Percentiles rank a stretch among this genome's conserved stretches.
Evolutionary conservation across 2,113 vertebrate genomes (phyloP).

Genomic region (Taurulus bubalis): DNA sequence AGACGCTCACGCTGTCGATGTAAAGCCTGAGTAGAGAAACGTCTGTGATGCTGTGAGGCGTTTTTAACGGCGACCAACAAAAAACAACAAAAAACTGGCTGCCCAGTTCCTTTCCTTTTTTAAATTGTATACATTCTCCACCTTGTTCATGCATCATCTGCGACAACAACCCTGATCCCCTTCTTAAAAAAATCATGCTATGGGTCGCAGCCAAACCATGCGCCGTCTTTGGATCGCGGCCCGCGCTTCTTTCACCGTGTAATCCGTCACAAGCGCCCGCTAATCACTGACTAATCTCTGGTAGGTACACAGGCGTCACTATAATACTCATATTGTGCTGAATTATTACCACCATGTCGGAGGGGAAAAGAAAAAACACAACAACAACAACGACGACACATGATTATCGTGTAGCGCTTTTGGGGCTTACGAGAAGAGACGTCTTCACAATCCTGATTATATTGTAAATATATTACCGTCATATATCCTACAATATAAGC

Average conservation of each 20-base stretch:
- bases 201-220: slow-evolving; percentile 26
- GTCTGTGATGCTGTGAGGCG: slow-evolving; percentile 66
- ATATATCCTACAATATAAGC: slow-evolving; percentile 77
- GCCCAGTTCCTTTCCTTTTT: neutral
- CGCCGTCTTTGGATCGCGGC: slow-evolving; percentile 43
- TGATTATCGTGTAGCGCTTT: slow-evolving; percentile 55
- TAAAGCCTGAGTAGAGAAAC: slow-evolving; percentile 79
- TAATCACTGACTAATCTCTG: slow-evolving; percentile 51
- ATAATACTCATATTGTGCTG: slow-evolving; percentile 68
- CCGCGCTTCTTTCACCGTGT: neutral
- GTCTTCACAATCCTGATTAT: slow-evolving; percentile 69
- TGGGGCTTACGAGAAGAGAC: slow-evolving; percentile 43
- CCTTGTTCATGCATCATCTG: slow-evolving; percentile 25
- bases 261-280: slow-evolving; percentile 24
- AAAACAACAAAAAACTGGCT: neutral
- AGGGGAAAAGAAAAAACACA: neutral
- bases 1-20: slow-evolving; percentile 57
- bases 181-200: slow-evolving; percentile 39
- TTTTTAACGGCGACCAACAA: neutral
- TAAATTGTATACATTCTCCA: slow-evolving; percentile 28
- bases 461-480: slow-evolving; percentile 74
- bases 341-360: slow-evolving; percentile 42
- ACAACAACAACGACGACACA: slow-evolving; percentile 28
- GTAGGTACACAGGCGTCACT: slow-evolving; percentile 51
- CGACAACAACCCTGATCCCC: slow-evolving; percentile 37